Base-by-base conservation (phyloP, 23 tunicate species). In the Ciona savignyi region DNA sequence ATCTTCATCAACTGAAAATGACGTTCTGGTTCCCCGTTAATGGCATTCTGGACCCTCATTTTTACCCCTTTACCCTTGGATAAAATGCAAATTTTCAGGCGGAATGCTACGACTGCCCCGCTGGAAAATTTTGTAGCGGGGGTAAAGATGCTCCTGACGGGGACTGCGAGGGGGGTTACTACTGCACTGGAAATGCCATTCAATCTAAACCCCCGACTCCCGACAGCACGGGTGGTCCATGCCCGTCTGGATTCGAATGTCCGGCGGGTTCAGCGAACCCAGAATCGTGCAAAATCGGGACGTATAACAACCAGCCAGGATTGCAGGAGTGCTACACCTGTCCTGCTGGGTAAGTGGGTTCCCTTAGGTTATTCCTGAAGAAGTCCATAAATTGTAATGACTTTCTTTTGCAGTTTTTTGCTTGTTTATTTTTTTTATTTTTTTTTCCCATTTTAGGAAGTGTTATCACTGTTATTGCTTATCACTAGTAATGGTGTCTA, bases 161-260 rank as follows among this genome's bases (percentile, higher is more conserved):
- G 22, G 63, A 80, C 65, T 95, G 99, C 66, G 62, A 62, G 30
- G 92, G 84, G 25, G 99, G 99, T 23, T 88, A 76, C 68, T 88
- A 80, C 66, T 95, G 99, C 30, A 25, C 32, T 15, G 78, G 70
- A 0, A 77, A 77, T 27, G 83, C 97, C 25, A 70, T 76, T 0
- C 75, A 28, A 34, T 70, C 69, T 4, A 80, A 64, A 32, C 70
- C 60, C 19, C 77, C 86, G 31, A 66, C 25, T 26, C 73, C 70
- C 2, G 83, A 66, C 35, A 67, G 26, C 1, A 84, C 91, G 4
- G 98, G 98, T 0, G 98, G 88, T 0, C 94, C 88, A 35, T 94
- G 99, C 34, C 95, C 95, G 4, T 35, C 70, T 23, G 99, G 99
- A 0, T 86, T 79, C 30, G 70, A 70, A 6, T 94, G 99, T 74